Conservation (phyloP, 1,140 invertebrate species). For the Rhyzopertha dominica region DNA sequence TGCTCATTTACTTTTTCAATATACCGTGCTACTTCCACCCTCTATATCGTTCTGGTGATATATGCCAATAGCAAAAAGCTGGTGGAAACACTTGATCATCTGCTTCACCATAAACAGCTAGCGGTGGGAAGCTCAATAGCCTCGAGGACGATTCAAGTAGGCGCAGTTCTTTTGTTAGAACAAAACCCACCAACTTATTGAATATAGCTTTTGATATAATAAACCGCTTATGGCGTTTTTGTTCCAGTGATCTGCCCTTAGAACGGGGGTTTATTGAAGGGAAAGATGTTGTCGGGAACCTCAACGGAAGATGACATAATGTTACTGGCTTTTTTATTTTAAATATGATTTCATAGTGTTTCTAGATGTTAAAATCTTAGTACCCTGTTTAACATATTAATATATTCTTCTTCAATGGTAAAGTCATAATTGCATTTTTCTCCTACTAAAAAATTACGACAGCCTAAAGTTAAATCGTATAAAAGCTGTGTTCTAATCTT, state of each 20-base stretch:
- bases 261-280: background rate
- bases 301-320: conserved; percentile 8
- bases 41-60: background rate
- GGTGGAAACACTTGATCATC: conserved; percentile 23
- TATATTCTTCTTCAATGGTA: too few relatives aligned
- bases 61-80: background rate
- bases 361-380: too few relatives aligned
- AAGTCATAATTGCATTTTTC: too few relatives aligned
- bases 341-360: too few relatives aligned
- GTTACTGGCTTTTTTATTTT: too few relatives aligned
- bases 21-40: background rate
- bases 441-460: too few relatives aligned
- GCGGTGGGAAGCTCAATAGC: too few relatives aligned
- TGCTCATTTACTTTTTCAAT: background rate
- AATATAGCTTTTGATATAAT: conserved; percentile 18
- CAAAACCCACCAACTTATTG: conserved; percentile 17
- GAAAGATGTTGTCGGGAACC: background rate
- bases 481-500: too few relatives aligned
- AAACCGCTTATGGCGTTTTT: conserved; percentile 24
- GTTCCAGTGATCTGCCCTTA: conserved; percentile 14
- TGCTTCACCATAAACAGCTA: conserved; percentile 23
- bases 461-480: too few relatives aligned
- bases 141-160: conserved; percentile 10
- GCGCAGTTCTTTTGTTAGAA: conserved; percentile 16
- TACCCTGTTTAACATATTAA: too few relatives aligned